Evolutionary conservation across 2,888 invertebrate genomes (phyloP).

Genomic region (Cheilosia scutellata): DNA sequence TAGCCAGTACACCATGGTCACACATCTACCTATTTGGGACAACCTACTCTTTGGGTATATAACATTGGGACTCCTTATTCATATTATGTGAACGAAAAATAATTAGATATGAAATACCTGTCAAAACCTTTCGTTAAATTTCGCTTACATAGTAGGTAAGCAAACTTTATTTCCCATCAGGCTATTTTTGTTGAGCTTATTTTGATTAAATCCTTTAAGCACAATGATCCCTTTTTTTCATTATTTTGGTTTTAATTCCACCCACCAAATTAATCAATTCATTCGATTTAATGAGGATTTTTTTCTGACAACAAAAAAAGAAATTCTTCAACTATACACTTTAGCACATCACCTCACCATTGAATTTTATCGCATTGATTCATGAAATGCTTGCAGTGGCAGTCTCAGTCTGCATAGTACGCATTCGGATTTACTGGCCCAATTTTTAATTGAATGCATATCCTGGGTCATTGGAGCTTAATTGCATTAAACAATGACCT

Average conservation of each 20-base stretch:
- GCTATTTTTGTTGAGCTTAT: no score
- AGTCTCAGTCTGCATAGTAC: conserved; percentile 45
- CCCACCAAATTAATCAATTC: conserved; percentile 40
- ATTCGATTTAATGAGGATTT: conserved; percentile 38
- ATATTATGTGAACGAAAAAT: no score
- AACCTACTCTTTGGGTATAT: no score
- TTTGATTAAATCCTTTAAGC: conserved; percentile 24
- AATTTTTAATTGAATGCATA: conserved; percentile 62
- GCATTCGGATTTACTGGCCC: conserved; percentile 17
- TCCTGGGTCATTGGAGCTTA: conserved; percentile 55
- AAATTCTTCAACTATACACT: conserved; percentile 16
- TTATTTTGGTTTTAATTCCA: conserved; percentile 34
- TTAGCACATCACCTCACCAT: neutral
- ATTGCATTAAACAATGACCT: conserved; percentile 35
- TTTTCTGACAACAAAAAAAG: conserved; percentile 1
- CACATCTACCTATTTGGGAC: no score
- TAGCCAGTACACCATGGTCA: no score
- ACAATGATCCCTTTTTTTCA: conserved; percentile 27
- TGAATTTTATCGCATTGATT: conserved; percentile 13
- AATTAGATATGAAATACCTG: no score
- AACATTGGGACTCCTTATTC: no score
- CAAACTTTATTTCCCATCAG: neutral
- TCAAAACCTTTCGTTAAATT: no score
- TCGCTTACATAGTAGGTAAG: neutral
- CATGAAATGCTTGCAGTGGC: conserved; percentile 11